Conservation (phyloP, 2,797 vertebrate species). For the Amniataba percoides region DNA sequence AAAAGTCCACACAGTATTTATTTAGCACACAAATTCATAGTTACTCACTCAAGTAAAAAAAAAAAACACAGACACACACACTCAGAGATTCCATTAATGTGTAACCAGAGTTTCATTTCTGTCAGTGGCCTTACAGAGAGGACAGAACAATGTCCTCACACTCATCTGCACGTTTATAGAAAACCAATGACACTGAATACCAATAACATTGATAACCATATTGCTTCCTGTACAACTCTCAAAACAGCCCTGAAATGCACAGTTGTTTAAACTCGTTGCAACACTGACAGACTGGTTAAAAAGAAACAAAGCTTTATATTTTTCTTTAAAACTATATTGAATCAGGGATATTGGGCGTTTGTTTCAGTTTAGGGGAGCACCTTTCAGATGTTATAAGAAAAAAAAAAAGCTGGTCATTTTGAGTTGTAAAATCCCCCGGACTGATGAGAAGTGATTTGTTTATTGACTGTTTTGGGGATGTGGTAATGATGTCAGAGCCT, state of each 20-base stretch:
- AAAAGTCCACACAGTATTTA: neutral
- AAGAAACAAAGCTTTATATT: neutral
- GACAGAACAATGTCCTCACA: neutral
- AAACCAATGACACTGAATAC: too few species aligned
- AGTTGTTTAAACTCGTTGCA: too few species aligned
- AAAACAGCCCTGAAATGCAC: neutral
- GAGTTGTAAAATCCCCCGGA: neutral
- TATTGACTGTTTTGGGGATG: neutral
- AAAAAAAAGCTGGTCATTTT: too few species aligned
- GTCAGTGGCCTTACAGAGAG: neutral
- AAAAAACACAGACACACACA: too few species aligned
- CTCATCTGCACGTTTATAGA: neutral
- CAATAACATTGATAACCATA: neutral
- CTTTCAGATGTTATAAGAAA: neutral
- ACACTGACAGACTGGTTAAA: neutral
- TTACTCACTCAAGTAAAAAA: neutral
- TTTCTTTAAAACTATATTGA: neutral
- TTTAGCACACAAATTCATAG: too few species aligned
- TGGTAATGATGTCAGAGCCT: neutral
- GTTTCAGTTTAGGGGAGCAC: neutral
- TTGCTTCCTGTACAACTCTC: neutral
- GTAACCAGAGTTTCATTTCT: constrained; percentile 17
- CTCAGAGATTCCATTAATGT: neutral
- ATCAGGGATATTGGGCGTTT: neutral
- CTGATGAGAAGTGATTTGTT: constrained; percentile 41